These are phyloP conservation scores for Erpornis zantholeuca DNA, from an alignment of 2,113 vertebrate genomes.

Conservation along the genomic window DNA sequence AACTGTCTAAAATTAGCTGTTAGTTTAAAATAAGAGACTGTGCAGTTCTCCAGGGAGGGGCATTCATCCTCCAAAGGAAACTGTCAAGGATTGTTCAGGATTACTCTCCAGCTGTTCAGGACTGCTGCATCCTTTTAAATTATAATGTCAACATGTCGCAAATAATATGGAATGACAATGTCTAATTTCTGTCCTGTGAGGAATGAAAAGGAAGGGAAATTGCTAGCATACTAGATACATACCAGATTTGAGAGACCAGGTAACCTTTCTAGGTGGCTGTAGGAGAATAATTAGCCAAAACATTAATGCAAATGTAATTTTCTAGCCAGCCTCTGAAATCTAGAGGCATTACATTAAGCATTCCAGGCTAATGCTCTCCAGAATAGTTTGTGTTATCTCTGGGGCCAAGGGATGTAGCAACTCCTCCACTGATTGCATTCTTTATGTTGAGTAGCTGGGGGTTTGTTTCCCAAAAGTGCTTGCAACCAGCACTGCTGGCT, in stretches of 20 bases:
- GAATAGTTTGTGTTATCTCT: not conserved
- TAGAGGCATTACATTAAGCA: not conserved
- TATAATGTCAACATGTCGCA: slow-evolving; percentile 62
- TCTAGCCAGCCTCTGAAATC: slow-evolving; percentile 10
- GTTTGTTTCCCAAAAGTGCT: not conserved
- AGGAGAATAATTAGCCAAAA: slow-evolving; percentile 30
- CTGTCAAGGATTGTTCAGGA: slow-evolving; percentile 66
- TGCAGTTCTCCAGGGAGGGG: slow-evolving; percentile 51
- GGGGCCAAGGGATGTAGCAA: not conserved
- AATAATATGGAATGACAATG: slow-evolving; percentile 59
- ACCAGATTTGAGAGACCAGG: slow-evolving; percentile 10
- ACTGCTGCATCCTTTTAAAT: slow-evolving; percentile 66
- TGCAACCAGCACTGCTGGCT: not conserved
- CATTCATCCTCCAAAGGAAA: slow-evolving; percentile 65
- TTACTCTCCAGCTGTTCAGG: slow-evolving; percentile 70
- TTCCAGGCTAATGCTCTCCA: not conserved
- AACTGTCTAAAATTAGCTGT: slow-evolving; percentile 66
- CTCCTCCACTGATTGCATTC: not conserved
- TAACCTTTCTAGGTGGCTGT: slow-evolving; percentile 7
- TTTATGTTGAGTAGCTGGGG: not conserved
- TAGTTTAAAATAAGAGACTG: slow-evolving; percentile 60
- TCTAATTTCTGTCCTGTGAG: slow-evolving; percentile 62
- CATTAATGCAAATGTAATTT: slow-evolving; percentile 15
- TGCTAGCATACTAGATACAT: slow-evolving; percentile 18
- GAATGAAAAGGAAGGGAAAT: slow-evolving; percentile 62